Evolutionary conservation across 2,797 vertebrate species (phyloP).

Genomic region (Malacoctenus gilli): DNA sequence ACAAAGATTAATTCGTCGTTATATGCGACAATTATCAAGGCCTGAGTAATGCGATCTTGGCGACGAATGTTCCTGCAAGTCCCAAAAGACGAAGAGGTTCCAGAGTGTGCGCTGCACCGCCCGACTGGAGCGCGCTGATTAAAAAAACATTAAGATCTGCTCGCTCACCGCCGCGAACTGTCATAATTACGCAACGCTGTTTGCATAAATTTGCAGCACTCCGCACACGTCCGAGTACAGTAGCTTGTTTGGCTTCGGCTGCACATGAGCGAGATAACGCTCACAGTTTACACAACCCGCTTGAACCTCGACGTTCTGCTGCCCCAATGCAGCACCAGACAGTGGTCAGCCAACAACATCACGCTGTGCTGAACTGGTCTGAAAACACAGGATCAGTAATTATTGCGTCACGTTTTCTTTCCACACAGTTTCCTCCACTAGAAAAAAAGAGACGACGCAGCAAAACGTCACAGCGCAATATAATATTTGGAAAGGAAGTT

Average conservation of each 20-base stretch:
- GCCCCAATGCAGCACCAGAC: slow-evolving; percentile 45
- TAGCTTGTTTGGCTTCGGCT: slow-evolving; percentile 42
- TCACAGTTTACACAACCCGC: slow-evolving; percentile 45
- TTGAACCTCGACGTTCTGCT: slow-evolving; percentile 45
- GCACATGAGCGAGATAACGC: slow-evolving; percentile 22
- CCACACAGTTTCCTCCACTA: no score
- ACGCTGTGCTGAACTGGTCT: slow-evolving; percentile 11
- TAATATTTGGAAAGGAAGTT: no score
- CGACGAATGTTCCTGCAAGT: slow-evolving; percentile 6
- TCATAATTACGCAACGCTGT: slow-evolving; percentile 46
- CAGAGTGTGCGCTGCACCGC: slow-evolving; percentile 1
- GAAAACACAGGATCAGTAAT: slow-evolving; percentile 9
- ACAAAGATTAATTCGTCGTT: neutral
- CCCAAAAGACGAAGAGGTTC: slow-evolving; percentile 16
- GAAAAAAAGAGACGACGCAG: no score
- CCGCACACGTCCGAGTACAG: slow-evolving; percentile 47
- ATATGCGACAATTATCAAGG: neutral
- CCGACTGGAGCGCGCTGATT: slow-evolving; percentile 36
- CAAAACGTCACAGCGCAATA: no score
- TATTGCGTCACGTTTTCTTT: no score
- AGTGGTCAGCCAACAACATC: slow-evolving; percentile 15
- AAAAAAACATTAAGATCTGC: slow-evolving; percentile 56
- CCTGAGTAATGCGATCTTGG: slow-evolving; percentile 10
- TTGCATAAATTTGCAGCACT: slow-evolving; percentile 38
- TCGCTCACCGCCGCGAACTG: slow-evolving; percentile 24